phyloP scores from a whole-genome alignment of 2,113 vertebrate species.

The Todiramphus chloris region DNA sequence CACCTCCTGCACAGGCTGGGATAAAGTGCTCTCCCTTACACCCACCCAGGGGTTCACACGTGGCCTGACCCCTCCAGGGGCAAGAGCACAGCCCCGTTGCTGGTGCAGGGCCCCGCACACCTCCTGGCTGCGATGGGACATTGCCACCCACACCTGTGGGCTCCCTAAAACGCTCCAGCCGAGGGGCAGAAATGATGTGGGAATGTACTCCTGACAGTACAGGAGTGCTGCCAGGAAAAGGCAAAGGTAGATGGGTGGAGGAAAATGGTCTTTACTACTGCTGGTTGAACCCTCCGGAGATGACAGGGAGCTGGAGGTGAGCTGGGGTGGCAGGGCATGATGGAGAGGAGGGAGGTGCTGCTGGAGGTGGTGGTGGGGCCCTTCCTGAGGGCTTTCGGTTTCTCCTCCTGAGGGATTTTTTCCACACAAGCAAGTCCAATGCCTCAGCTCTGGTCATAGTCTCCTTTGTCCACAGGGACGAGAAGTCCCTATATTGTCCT shows the following conservation, averaged over 20 bases:
- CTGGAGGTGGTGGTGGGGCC: neutral
- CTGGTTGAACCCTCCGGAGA: fast-evolving
- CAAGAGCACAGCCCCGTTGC: neutral
- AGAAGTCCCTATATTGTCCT: neutral
- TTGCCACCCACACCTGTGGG: fast-evolving
- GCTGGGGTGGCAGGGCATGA: neutral
- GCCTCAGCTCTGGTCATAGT: neutral
- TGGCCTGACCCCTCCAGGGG: neutral
- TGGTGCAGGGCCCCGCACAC: neutral
- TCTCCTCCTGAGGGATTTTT: neutral
- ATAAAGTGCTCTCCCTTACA: neutral
- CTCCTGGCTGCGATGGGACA: neutral
- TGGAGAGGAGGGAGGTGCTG: neutral
- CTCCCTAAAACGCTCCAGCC: neutral
- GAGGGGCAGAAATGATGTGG: neutral
- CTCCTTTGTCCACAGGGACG: fast-evolving
- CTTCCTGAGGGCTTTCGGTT: neutral
- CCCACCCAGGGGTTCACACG: fast-evolving
- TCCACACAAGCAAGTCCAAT: neutral
- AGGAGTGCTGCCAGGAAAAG: neutral
- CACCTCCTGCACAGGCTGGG: neutral
- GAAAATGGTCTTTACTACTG: neutral
- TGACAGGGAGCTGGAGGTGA: neutral
- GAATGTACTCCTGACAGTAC: fast-evolving
- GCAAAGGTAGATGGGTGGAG: neutral